Percentiles rank a stretch among this genome's conserved stretches.
Evolutionary conservation across 2,888 invertebrate species (phyloP).

Genomic region (Agrotis segetum): DNA sequence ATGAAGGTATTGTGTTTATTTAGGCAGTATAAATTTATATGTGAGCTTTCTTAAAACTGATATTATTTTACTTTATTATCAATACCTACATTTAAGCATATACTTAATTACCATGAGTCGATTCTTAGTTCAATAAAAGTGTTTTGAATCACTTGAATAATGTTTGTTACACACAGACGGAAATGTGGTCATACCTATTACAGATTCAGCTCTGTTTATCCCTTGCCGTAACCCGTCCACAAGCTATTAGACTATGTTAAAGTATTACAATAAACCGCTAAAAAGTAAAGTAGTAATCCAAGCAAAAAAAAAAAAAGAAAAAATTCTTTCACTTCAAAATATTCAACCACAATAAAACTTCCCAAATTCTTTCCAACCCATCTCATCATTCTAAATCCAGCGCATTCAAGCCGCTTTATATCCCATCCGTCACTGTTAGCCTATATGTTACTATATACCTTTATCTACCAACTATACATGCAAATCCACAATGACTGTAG

Average conservation of each 20-base stretch:
- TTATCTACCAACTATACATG: conserved; percentile 5
- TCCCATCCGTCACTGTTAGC: conserved; percentile 35
- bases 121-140: too few species aligned
- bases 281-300: too few species aligned
- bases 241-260: too few species aligned
- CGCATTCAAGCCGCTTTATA: conserved; percentile 13
- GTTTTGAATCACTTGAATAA: too few species aligned
- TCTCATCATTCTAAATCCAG: conserved; percentile 25
- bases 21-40: background rate
- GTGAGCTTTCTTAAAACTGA: too few species aligned
- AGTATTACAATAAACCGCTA: background rate
- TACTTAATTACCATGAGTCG: too few species aligned
- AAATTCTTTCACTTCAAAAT: background rate
- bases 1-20: background rate
- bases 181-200: too few species aligned
- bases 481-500: conserved; percentile 35
- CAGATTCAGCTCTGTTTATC: too few species aligned
- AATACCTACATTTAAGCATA: too few species aligned
- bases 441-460: background rate
- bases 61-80: too few species aligned
- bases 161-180: too few species aligned
- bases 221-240: too few species aligned
- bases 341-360: background rate
- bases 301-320: background rate
- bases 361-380: conserved; percentile 2